Conservation (phyloP, 1,140 invertebrate genomes). For the Lithobius niger region DNA sequence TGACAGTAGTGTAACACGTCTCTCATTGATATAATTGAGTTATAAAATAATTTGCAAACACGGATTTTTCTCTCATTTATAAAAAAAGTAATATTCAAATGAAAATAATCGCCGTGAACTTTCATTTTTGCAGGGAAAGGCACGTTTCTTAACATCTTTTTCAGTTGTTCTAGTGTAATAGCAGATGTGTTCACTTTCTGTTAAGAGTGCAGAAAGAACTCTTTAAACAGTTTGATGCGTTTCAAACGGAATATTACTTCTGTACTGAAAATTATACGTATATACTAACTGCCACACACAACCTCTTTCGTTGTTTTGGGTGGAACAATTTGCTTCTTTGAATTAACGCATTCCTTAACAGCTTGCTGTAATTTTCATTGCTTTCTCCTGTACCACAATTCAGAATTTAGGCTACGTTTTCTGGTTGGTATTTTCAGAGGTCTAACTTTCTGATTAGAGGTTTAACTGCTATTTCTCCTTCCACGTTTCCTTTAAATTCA, state of each 20-base stretch:
- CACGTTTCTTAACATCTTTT: neutral
- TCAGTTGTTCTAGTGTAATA: neutral
- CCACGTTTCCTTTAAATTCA: neutral
- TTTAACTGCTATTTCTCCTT: neutral
- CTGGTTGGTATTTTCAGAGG: neutral
- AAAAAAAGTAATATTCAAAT: too few species aligned
- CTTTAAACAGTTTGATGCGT: neutral
- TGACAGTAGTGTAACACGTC: too few species aligned
- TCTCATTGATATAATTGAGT: too few species aligned
- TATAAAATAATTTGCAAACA: too few species aligned
- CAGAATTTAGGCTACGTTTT: neutral
- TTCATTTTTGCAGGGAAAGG: neutral
- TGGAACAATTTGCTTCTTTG: neutral
- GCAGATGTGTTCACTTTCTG: neutral
- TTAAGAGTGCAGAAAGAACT: neutral
- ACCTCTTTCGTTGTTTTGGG: neutral
- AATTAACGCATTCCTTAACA: neutral
- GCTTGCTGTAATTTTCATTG: neutral
- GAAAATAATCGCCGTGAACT: too few species aligned
- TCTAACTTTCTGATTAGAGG: neutral
- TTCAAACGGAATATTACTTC: neutral
- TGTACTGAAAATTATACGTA: neutral
- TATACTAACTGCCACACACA: neutral
- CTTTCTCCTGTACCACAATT: neutral
- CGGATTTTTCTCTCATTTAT: too few species aligned